phyloP scores from a whole-genome alignment of 2,113 vertebrate genomes.

The Diphyllodes magnificus region DNA sequence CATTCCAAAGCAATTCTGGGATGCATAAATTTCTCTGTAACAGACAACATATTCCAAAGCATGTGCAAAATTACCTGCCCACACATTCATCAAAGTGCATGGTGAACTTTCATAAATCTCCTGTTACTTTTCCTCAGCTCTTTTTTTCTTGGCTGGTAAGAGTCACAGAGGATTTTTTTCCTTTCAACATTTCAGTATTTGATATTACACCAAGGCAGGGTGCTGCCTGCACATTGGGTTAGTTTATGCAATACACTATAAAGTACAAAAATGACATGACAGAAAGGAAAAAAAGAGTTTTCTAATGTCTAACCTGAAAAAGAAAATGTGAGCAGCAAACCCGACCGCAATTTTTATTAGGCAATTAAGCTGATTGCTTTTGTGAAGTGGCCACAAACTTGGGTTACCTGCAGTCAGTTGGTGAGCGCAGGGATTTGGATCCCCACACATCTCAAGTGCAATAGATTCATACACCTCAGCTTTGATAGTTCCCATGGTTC shows the following conservation, averaged over 20 bases:
- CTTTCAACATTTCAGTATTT: slow-evolving; percentile 3
- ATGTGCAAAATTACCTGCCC: slow-evolving; percentile 13
- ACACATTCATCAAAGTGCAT: not conserved
- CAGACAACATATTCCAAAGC: not conserved
- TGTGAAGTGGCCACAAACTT: slow-evolving; percentile 15
- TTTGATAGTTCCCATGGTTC: slow-evolving; percentile 33
- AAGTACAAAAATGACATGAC: not conserved
- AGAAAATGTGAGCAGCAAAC: not conserved
- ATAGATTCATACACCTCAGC: not conserved
- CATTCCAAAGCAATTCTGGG: not conserved
- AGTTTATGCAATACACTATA: slow-evolving; percentile 17
- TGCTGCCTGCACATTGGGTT: not conserved
- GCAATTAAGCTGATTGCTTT: slow-evolving; percentile 43
- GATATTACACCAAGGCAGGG: slow-evolving; percentile 14
- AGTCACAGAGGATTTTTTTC: not conserved
- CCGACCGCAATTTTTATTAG: not conserved
- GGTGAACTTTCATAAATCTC: not conserved
- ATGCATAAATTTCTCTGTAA: not conserved
- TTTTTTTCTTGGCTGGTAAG: not conserved
- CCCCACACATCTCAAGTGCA: not conserved
- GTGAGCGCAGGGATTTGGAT: not conserved
- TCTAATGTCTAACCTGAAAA: slow-evolving; percentile 9
- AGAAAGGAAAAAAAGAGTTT: not conserved
- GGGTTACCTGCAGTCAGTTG: not conserved
- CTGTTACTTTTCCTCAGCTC: not conserved